These are phyloP conservation scores for Oryzias sinensis DNA, from an alignment of 2,797 vertebrate genomes.

Conservation along the genomic window DNA sequence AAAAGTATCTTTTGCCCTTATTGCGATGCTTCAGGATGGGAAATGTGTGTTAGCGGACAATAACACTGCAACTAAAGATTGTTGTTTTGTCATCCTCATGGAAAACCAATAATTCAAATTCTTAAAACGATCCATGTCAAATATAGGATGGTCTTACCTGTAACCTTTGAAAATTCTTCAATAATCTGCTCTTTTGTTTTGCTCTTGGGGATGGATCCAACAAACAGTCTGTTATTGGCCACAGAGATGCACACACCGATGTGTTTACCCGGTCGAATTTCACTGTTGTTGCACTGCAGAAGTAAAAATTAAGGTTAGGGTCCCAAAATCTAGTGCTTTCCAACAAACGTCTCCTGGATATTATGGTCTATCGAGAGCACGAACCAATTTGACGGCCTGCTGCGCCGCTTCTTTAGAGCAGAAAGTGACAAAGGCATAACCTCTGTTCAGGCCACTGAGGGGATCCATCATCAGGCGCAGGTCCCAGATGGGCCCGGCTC, in stretches of 20 bases:
- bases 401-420: slow-evolving; percentile 99
- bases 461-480: slow-evolving; percentile 99
- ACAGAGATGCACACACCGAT: slow-evolving; percentile 99
- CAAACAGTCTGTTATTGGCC: slow-evolving; percentile 99
- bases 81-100: too few species aligned
- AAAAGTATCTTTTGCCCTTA: too few species aligned
- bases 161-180: slow-evolving; percentile 99
- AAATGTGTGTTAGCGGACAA: too few species aligned
- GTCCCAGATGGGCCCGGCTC: slow-evolving; percentile 98
- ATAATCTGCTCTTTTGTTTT: slow-evolving; percentile 99
- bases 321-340: too few species aligned
- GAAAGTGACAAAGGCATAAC: slow-evolving; percentile 99
- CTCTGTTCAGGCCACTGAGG: slow-evolving; percentile 95
- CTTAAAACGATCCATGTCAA: too few species aligned
- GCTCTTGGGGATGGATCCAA: slow-evolving; percentile 99
- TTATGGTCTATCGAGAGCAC: slow-evolving; percentile 42
- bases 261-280: slow-evolving; percentile 98
- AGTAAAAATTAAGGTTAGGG: neutral
- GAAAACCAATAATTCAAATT: too few species aligned
- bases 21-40: too few species aligned
- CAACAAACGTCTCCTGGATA: neutral
- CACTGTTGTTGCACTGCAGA: slow-evolving; percentile 97
- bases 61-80: too few species aligned
- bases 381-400: slow-evolving; percentile 97
- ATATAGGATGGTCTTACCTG: slow-evolving; percentile 80